A percentile compares a stretch with the other conserved stretches of the same genome.
These are phyloP conservation scores for Chrysolina americana DNA, from an alignment of 2,888 invertebrate species.

Conservation along the genomic window DNA sequence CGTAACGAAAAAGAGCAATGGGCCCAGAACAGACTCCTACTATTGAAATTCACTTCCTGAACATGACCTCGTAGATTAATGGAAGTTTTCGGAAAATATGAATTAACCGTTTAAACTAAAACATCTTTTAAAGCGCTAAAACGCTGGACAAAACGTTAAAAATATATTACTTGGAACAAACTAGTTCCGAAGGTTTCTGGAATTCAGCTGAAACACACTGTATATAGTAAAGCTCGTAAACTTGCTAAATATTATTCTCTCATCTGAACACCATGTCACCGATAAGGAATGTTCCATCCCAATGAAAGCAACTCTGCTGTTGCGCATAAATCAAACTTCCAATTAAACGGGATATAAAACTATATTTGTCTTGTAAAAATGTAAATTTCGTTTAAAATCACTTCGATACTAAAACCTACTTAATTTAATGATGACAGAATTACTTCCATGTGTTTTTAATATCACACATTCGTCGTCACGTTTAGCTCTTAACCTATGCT, in stretches of 20 bases:
- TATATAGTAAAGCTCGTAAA: background rate
- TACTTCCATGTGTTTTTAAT: constrained; percentile 54
- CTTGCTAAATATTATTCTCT: background rate
- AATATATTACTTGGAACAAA: no score
- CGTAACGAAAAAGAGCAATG: no score
- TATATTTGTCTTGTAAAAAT: constrained; percentile 58
- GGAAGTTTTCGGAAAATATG: no score
- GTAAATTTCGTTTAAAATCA: constrained; percentile 55
- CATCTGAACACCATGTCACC: background rate
- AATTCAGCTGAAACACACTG: no score
- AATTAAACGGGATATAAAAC: constrained; percentile 58
- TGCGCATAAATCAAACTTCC: constrained; percentile 56
- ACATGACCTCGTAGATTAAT: no score
- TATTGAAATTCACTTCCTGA: no score
- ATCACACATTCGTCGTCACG: constrained; percentile 44
- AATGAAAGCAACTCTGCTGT: constrained; percentile 49
- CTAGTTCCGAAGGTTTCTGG: no score
- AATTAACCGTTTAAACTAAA: no score
- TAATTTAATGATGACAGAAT: constrained; percentile 50
- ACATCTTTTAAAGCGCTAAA: no score
- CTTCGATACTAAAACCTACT: constrained; percentile 41
- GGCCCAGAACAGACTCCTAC: no score
- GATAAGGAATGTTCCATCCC: constrained; percentile 11
- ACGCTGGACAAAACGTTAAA: no score
- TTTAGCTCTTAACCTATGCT: constrained; percentile 32